Percentiles rank a stretch among this genome's conserved stretches.
phyloP scores from a whole-genome alignment of 1,140 invertebrate genomes.

The Campoletis sonorensis region DNA sequence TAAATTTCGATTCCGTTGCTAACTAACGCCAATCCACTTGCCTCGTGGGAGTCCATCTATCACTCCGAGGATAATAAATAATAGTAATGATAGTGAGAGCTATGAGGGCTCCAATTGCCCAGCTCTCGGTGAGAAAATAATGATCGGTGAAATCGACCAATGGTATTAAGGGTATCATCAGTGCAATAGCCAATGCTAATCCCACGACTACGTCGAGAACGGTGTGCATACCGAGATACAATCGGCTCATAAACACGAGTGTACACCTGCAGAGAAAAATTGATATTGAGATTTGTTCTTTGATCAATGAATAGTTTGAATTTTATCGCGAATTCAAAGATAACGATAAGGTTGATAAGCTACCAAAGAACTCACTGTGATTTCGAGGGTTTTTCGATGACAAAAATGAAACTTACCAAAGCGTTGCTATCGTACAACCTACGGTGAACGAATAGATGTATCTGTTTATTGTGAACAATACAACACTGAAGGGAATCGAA shows the following conservation, averaged over 20 bases:
- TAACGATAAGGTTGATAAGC: not conserved
- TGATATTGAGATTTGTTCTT: not conserved
- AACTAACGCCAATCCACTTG: constrained; percentile 64
- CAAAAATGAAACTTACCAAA: constrained; percentile 73
- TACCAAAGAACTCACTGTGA: not conserved
- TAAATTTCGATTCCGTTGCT: too few relatives aligned
- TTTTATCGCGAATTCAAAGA: not conserved
- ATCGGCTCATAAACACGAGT: constrained; percentile 88
- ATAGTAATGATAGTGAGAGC: constrained; percentile 81
- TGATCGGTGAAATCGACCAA: constrained; percentile 85
- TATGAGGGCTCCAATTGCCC: constrained; percentile 82
- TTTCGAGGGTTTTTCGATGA: not conserved
- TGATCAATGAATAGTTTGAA: not conserved
- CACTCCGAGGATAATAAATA: constrained; percentile 84
- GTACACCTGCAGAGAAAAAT: constrained; percentile 79
- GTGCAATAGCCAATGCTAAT: constrained; percentile 80
- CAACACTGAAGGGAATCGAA: constrained; percentile 89
- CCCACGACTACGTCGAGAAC: constrained; percentile 89
- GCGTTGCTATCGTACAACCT: constrained; percentile 77
- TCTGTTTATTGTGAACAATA: constrained; percentile 87
- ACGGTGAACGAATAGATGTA: constrained; percentile 84
- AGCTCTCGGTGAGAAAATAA: constrained; percentile 82
- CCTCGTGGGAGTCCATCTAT: constrained; percentile 90
- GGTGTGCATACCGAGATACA: constrained; percentile 96
- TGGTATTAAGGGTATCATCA: constrained; percentile 86